Base-by-base conservation (phyloP, 2,888 invertebrate genomes). In the Xestia rhomboidea region DNA sequence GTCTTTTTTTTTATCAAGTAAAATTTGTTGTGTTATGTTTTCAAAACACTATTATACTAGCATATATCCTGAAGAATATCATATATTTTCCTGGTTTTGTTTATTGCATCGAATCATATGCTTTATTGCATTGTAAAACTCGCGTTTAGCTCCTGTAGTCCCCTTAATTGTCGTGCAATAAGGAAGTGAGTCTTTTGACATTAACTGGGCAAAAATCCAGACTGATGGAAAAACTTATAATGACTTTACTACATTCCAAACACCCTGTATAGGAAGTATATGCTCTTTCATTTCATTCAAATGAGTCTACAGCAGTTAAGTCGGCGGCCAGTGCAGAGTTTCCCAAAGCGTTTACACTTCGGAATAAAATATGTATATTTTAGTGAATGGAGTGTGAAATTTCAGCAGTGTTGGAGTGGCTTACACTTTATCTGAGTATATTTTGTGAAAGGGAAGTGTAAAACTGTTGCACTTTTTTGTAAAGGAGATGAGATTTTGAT, bases 261-360 rank as follows among this genome's bases (percentile, higher is more conserved):
- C 76, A 78, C 18, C 49, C 81, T 85, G 81, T 85, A 80, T 84
- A 49, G 18, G 46, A n/a, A 30, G 21, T 49, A 54, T 51, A 51
- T 57, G 30, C 49, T 67, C 66, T 64, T 83, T 74, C 83, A 89
- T 92, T 89, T 74, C 82, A 90, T 92, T 89, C 79, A 89, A 91
- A 90, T 87, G 86, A 88, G 86, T 73, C 79, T 80, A 86, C 84
- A 83, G 81, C 84, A 77, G 85, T 86, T 86, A 84, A 85, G 79
- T 77, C 81, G 78, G 71, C 82, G 76, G 84, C 76, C 67, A 71
- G 66, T 34, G 44, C 87, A 76, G 62, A 75, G 88, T 68, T 88
- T 88, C 86, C 77, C 84, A 89, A 90, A 89, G 77, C 76, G 83
- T 80, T 87, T 69, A 63, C 85, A 76, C 80, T 88, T 84, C 44